phyloP scores from a whole-genome alignment of 2,797 vertebrate genomes.

The Caiman crocodilus region DNA sequence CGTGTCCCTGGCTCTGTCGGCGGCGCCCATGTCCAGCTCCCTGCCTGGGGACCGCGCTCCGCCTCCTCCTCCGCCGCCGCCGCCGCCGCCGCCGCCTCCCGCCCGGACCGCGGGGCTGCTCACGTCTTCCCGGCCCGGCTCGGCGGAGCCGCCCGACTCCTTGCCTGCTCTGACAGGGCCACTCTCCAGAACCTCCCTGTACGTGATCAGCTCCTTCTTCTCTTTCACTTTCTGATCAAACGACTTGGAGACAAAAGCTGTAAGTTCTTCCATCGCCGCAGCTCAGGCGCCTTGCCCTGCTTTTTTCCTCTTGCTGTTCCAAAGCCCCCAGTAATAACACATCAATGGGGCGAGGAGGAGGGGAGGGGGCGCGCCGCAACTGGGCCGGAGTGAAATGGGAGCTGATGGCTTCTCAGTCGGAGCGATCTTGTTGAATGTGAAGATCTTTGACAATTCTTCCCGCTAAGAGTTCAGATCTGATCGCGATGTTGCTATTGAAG shows the following conservation, averaged over 20 bases:
- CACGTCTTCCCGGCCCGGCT: constrained; percentile 88
- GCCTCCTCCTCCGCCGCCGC: constrained; percentile 76
- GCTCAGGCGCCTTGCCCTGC: constrained; percentile 64
- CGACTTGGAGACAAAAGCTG: constrained; percentile 97
- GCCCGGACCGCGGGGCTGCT: constrained; percentile 83
- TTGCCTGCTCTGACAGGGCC: constrained; percentile 88
- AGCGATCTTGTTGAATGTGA: constrained; percentile 78
- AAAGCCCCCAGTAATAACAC: constrained; percentile 85
- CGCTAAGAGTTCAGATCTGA: constrained; percentile 91
- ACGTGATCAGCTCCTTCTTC: constrained; percentile 97
- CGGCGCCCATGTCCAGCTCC: constrained; percentile 91
- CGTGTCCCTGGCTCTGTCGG: constrained; percentile 90
- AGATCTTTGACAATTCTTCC: constrained; percentile 89
- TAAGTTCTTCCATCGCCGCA: constrained; percentile 97
- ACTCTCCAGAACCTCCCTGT: constrained; percentile 96
- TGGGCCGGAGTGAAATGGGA: constrained; percentile 82
- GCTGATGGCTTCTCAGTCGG: constrained; percentile 83
- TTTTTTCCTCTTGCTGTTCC: constrained; percentile 82
- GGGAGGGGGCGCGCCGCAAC: constrained; percentile 28
- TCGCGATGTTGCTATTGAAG: constrained; percentile 91
- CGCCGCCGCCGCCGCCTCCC: constrained; percentile 69
- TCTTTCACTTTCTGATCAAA: constrained; percentile 99
- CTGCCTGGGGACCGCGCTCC: constrained; percentile 89
- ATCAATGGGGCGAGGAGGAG: constrained; percentile 86
- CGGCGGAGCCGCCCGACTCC: constrained; percentile 84